Percentiles rank a stretch among this genome's conserved stretches.
Conservation (phyloP, 2,888 invertebrate genomes). For the Blastobasis lacticolella region DNA sequence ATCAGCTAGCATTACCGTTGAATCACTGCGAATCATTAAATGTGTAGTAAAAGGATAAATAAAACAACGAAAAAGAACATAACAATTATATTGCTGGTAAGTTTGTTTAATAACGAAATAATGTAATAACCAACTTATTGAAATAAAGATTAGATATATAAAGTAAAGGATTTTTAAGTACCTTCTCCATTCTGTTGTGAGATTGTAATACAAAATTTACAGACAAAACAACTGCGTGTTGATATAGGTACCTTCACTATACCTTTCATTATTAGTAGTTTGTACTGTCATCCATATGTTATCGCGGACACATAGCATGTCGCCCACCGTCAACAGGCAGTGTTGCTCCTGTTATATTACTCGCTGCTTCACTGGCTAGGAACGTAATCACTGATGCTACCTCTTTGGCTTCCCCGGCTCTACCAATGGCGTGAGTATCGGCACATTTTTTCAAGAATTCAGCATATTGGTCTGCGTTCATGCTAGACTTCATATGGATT, state of each 20-base stretch:
- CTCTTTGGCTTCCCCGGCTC: conserved; percentile 87
- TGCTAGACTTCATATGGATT: conserved; percentile 82
- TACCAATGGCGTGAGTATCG: conserved; percentile 90
- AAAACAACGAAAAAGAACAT: not conserved
- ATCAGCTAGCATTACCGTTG: conserved; percentile 23
- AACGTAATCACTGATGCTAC: conserved; percentile 92
- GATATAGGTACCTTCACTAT: not conserved
- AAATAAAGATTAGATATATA: not conserved
- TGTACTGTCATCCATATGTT: conserved; percentile 22
- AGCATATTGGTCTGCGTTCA: conserved; percentile 84
- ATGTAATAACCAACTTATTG: not conserved
- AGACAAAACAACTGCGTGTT: not conserved
- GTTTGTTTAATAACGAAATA: not conserved
- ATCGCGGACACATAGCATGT: conserved; percentile 89
- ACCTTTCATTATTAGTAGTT: not conserved
- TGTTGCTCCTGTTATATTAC: conserved; percentile 89
- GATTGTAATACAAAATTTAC: not conserved
- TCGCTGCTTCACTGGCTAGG: conserved; percentile 87
- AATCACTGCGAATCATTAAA: conserved; percentile 25
- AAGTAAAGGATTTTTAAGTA: not conserved
- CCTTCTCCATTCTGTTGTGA: not conserved
- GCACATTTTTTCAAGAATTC: conserved; percentile 87
- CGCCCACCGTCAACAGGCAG: conserved; percentile 92
- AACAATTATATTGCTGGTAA: not conserved
- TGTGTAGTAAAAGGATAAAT: conserved; percentile 24